Conservation (phyloP, 1,140 invertebrate species). For the Neuroterus valhalla region DNA sequence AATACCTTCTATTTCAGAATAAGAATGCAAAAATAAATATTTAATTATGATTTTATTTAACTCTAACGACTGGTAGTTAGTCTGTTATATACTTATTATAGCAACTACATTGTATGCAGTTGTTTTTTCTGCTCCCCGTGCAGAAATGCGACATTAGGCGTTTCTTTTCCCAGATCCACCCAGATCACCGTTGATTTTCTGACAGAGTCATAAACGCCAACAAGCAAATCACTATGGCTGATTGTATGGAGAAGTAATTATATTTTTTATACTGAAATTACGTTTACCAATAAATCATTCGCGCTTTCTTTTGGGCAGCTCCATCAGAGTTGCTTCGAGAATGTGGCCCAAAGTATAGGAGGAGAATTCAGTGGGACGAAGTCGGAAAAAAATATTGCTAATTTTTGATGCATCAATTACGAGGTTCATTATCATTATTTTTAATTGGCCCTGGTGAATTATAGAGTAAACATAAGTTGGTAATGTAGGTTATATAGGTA, state of each 20-base stretch:
- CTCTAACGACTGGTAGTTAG: constrained; percentile 10
- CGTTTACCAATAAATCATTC: constrained; percentile 1
- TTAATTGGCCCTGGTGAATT: too few relatives aligned
- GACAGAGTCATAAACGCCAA: constrained; percentile 6
- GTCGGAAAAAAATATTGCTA: neutral
- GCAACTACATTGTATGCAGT: neutral
- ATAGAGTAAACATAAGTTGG: too few relatives aligned
- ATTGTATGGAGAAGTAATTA: neutral
- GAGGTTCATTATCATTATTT: neutral
- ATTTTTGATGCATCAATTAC: neutral
- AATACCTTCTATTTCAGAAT: too few relatives aligned
- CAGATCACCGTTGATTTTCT: neutral
- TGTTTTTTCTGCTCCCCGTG: neutral
- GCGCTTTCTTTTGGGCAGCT: neutral
- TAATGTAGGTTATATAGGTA: too few relatives aligned
- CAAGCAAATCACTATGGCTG: neutral
- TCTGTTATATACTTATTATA: neutral
- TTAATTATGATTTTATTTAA: neutral
- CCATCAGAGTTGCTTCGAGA: neutral
- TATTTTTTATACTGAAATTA: neutral
- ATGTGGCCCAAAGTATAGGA: neutral
- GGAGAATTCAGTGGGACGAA: neutral
- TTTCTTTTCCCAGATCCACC: too few relatives aligned
- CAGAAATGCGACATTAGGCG: constrained; percentile 21
- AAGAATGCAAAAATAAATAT: too few relatives aligned